Percentiles rank a stretch among this genome's conserved stretches.
These are phyloP conservation scores for Sebastes variabilis DNA, from an alignment of 2,797 vertebrate genomes.

Conservation along the genomic window DNA sequence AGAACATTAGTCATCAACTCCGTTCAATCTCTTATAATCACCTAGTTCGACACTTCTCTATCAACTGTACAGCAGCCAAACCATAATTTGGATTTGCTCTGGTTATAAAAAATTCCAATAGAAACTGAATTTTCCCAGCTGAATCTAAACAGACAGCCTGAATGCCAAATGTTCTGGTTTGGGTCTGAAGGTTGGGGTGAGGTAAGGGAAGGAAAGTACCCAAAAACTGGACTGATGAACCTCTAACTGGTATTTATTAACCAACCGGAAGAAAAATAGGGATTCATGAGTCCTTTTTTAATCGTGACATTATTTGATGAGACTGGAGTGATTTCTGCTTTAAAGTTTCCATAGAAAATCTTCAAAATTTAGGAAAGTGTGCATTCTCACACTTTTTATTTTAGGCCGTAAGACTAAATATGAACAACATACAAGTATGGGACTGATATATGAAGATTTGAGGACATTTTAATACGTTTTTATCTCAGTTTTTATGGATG, in stretches of 20 bases:
- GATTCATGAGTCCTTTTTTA: conserved; percentile 46
- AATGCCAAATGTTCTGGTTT: conserved; percentile 39
- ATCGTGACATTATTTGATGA: neutral
- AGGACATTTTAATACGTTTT: neutral
- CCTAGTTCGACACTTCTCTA: neutral
- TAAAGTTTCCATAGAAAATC: neutral
- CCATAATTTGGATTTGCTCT: conserved; percentile 8
- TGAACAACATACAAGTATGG: neutral
- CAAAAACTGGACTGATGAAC: conserved; percentile 59
- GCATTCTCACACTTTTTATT: neutral
- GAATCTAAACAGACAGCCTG: conserved; percentile 34
- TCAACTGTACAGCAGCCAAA: conserved; percentile 16
- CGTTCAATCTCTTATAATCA: neutral
- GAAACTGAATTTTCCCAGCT: conserved; percentile 8
- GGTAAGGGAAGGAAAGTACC: conserved; percentile 6
- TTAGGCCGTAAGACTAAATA: neutral
- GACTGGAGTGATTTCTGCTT: neutral
- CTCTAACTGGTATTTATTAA: neutral
- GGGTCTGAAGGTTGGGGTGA: conserved; percentile 18
- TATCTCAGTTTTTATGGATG: neutral
- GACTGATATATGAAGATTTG: neutral
- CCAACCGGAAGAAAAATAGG: neutral
- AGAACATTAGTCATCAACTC: conserved; percentile 2
- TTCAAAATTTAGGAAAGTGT: neutral
- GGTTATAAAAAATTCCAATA: conserved; percentile 2